Conservation (phyloP, 2,113 vertebrate genomes). For the Diglossa brunneiventris region DNA sequence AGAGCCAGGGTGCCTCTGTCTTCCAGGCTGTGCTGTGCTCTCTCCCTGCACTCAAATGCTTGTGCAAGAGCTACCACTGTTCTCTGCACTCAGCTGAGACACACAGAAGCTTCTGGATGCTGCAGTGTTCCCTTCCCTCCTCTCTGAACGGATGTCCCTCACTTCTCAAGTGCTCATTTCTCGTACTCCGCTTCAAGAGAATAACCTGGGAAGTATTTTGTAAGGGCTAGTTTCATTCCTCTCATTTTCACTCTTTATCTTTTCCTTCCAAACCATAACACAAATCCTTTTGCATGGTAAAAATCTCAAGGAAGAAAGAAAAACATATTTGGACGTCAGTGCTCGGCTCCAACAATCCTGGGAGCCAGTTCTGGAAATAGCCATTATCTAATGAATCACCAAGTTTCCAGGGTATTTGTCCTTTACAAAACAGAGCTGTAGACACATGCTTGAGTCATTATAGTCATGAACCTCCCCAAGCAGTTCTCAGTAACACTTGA, state of each 20-base stretch:
- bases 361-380: slow-evolving; percentile 28
- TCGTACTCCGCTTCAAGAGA: background rate
- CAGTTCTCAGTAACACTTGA: background rate
- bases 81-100: background rate
- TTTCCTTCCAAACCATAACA: background rate
- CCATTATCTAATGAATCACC: slow-evolving; percentile 49
- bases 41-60: background rate
- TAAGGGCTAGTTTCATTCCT: background rate
- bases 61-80: background rate
- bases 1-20: background rate
- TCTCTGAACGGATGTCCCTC: background rate
- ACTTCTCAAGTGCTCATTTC: background rate
- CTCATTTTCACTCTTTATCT: background rate
- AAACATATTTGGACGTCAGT: background rate
- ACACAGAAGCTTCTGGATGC: background rate
- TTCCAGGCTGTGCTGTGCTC: background rate
- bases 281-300: background rate
- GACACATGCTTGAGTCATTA: slow-evolving; percentile 12
- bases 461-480: background rate
- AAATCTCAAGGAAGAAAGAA: slow-evolving; percentile 23
- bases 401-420: slow-evolving; percentile 36
- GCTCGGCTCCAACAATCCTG: slow-evolving; percentile 12
- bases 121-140: background rate
- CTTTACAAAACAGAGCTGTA: background rate
- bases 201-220: background rate